Base-by-base conservation (phyloP, 2,797 vertebrate species). In the Tangara arthus region DNA sequence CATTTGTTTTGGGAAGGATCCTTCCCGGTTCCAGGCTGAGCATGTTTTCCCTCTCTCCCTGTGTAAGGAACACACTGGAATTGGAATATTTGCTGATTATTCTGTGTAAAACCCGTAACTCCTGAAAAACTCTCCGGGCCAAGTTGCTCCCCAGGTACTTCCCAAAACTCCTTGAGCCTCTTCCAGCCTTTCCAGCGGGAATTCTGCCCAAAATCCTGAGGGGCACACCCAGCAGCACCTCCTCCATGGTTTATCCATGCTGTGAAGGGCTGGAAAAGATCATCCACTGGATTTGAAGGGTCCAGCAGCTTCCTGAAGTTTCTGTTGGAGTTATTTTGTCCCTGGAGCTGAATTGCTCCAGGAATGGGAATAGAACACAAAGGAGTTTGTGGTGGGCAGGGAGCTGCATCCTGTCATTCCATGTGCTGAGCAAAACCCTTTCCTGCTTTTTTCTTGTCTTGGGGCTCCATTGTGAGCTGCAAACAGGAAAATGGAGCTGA, bases 401-500 rank as follows among this genome's bases (percentile, higher is more conserved):
- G 80, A 76, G 72, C 88, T 57, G 90, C 84, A 94, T 89, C 90
- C 87, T 95, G 97, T 93, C 83, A 57, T 94, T 80, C 70, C 68
- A 12, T 57, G 79, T 76, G 83, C 35, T 46, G 59, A 97, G 96
- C 80, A 97, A 96, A 98, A 72, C 76, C 85, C 90, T 97, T 98
- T 97, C 95, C 95, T 97, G 94, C 88, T 93, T 77, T 61, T 96
- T 96, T 75, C 91, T 68, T 1, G n/a, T 65, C 87, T 92, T 27
- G 10, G 39, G 68, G 85, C 82, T 86, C 96, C 95, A 97, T 97
- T 98, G 97, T 98, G 76, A 95, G 80, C 61, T 49, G 60, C 47
- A 39, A 52, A 57, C 72, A 97, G 97, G 96, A 95, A 97, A 92
- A 39, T 8, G 27, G 20, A 59, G 90, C 91, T 76, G 68, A 93